Evolutionary conservation across 2,113 vertebrate species (phyloP), one percentile per base, ranked within the genome.

Genomic region (Sakesphorus luctuosus): DNA sequence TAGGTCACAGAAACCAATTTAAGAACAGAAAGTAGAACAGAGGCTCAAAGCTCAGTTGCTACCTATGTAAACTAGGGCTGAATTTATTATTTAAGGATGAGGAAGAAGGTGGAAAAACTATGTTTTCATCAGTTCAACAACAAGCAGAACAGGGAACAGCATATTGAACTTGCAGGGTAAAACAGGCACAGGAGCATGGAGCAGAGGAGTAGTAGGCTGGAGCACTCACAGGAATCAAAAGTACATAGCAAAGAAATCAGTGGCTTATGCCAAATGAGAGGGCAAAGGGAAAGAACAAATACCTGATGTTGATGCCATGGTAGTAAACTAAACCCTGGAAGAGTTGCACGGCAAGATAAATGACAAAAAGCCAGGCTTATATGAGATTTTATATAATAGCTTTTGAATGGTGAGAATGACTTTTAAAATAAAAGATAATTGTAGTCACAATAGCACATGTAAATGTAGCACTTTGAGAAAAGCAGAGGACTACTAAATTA

Each of bases 1-100:
- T 79, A 91, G 87, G 93, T 76, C 93, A 94, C 81, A 96, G 91
- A 95, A 95, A 95, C 81, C 73, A 94, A 95, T 91, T 94, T 92
- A 87, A 94, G 58, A 87, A 73, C 46, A 71, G 81, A 79, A 95
- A 91, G 62, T 84, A 58, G 87, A 94, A 58, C 69, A 89, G 44
- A 89, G 38, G 18, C 36, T 87, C 36, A 56, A 89, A 89, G 80
- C 17, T 79, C 26, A 28, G 49, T 76, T 82, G 76, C 74, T 82
- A 84, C 49, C 3, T 61, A 62, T 84, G 81, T 76, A 96, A 96
- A 96, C 14, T 11, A 92, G 71, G 53, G n/a, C 36, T 84, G 66
- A 18, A 21, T 84, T 87, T 84, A 87, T 89, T 79, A 89, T 28
- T 53, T 50, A 53, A 62, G 93, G 92, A 97, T 3, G 49, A 96